Percentiles rank a stretch among this genome's conserved stretches.
Conservation (phyloP, 2,888 invertebrate genomes). For the Dasysyrphus albostriatus region DNA sequence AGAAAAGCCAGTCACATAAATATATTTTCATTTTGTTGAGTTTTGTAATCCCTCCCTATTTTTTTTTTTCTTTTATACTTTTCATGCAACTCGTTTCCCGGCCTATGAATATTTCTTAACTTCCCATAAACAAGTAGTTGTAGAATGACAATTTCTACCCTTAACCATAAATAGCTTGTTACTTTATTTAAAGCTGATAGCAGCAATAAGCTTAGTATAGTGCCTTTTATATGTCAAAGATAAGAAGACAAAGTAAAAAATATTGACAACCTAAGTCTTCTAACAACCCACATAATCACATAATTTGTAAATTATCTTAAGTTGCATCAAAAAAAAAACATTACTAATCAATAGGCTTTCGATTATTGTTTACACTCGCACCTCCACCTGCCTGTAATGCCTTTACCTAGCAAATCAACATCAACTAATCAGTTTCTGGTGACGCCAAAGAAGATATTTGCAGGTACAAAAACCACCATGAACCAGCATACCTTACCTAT, state of each 20-base stretch:
- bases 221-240: not conserved
- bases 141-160: too few species aligned
- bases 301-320: not conserved
- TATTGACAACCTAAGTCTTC: not conserved
- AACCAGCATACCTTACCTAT: not conserved
- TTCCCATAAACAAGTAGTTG: too few species aligned
- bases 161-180: too few species aligned
- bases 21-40: too few species aligned
- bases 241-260: not conserved
- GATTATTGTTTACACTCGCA: not conserved
- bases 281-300: not conserved
- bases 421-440: conserved; percentile 2
- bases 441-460: not conserved
- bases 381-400: not conserved
- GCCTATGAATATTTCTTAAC: too few species aligned
- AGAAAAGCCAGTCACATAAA: too few species aligned
- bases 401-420: not conserved
- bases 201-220: too few species aligned
- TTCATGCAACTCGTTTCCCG: too few species aligned
- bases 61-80: too few species aligned
- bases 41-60: too few species aligned
- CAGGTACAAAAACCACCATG: not conserved
- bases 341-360: not conserved
- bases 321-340: not conserved
- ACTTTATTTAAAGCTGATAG: too few species aligned